Conservation (phyloP, 2,888 invertebrate species). For the Amphipyra berbera region DNA sequence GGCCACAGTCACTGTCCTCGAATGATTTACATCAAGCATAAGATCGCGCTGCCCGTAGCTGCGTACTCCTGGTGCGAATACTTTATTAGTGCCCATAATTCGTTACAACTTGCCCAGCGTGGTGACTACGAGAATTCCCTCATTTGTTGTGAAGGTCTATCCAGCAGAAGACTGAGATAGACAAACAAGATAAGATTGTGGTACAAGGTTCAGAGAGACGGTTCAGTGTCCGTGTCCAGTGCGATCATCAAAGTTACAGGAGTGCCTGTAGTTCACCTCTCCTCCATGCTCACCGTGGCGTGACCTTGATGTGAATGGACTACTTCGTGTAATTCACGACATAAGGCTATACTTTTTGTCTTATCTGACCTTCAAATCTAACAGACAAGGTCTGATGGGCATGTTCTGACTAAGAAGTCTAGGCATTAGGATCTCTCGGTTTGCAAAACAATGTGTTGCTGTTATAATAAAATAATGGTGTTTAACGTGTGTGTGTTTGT, state of each 20-base stretch:
- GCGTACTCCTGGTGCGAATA: conserved; percentile 70
- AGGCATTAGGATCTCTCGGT: too few relatives aligned
- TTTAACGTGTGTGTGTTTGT: conserved; percentile 25
- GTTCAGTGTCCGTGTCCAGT: background rate
- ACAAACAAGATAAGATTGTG: conserved; percentile 23
- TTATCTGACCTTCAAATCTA: too few relatives aligned
- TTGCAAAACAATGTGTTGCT: background rate
- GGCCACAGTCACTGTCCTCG: background rate
- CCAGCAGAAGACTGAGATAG: background rate
- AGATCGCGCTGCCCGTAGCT: conserved; percentile 71
- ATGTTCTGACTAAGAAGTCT: too few relatives aligned
- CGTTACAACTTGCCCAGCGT: background rate
- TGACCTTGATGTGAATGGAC: too few relatives aligned
- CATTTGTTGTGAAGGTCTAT: too few relatives aligned
- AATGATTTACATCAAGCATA: conserved; percentile 68
- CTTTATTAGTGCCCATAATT: background rate
- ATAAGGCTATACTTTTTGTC: too few relatives aligned
- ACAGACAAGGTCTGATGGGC: too few relatives aligned
- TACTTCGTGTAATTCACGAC: too few relatives aligned
- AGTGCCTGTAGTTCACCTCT: too few relatives aligned
- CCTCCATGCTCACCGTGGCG: too few relatives aligned
- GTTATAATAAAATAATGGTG: conserved; percentile 1
- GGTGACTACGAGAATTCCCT: too few relatives aligned
- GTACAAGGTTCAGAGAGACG: conserved; percentile 15
- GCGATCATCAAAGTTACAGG: too few relatives aligned